Base-by-base conservation (phyloP, 2,888 invertebrate genomes). In the Drosophila mimetica region DNA sequence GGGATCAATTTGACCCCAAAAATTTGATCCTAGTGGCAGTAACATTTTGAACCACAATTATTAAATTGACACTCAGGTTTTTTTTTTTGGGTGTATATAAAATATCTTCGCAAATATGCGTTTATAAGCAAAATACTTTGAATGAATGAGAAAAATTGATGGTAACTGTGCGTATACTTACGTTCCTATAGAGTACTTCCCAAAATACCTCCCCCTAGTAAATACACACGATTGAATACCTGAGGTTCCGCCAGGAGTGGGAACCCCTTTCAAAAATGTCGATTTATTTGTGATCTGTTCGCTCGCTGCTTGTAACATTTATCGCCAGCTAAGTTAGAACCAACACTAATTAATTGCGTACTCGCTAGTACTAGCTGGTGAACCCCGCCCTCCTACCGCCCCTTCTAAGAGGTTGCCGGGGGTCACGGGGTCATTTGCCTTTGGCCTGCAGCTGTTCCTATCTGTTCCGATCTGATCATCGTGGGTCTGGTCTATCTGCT, bases 221-320 rank as follows among this genome's bases (percentile, higher is more conserved):
- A 70, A 51, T 47, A 67, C 20, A 37, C 32, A 46, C 34, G 22
- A 39, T 60, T 74, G 59, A 20, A 66, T 75, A 65, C 36, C 61
- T 59, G 85, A 72, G 72, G 85, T 30, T 41, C 32, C 46, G 39
- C 65, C 64, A 51, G 66, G 52, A 52, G 32, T 55, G 58, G 48
- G 63, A 57, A 53, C 71, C 72, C 55, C 61, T 81, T 44, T 71
- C 58, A 78, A 84, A 84, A 84, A 72, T 75, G 57, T 70, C 67
- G 71, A 44, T 86, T 87, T 86, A 77, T 82, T 67, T 51, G 44
- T 37, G 65, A 47, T 47, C 70, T 65, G 48, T 60, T 48, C 48
- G 50, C 66, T 51, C 69, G 65, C 69, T 70, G 82, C 82, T 66
- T 70, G 13, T 16, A 54, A 82, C 70, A 71, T 67, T 20, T 25